These are phyloP conservation scores for Microcebus tavaratra DNA, from an alignment of 2,113 vertebrate genomes.

Conservation along the genomic window DNA sequence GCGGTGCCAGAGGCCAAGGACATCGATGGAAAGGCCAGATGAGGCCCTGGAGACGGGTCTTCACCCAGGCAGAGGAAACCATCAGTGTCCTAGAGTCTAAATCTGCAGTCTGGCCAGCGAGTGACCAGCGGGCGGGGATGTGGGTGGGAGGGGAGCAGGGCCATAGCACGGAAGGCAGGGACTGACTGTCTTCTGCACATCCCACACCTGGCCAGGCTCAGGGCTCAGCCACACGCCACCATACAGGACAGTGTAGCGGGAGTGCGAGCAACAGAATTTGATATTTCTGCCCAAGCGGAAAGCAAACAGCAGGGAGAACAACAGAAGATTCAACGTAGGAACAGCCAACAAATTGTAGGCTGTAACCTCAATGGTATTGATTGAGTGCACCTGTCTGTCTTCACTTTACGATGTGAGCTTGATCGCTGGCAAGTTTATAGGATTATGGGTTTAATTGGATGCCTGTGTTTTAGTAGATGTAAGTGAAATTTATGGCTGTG, in stretches of 20 bases:
- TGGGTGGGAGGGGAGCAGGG: fast-evolving
- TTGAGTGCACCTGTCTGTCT: constrained; percentile 83
- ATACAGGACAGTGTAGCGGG: background rate
- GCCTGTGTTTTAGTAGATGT: constrained; percentile 83
- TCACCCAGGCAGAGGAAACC: background rate
- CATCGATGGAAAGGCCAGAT: background rate
- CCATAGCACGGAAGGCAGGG: background rate
- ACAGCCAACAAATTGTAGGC: constrained; percentile 72
- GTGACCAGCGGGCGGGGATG: background rate
- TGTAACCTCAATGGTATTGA: constrained; percentile 84
- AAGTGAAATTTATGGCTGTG: constrained; percentile 85
- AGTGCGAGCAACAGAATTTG: constrained; percentile 62
- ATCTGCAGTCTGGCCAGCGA: background rate
- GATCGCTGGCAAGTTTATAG: constrained; percentile 87
- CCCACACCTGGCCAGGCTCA: background rate
- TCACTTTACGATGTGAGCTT: constrained; percentile 81
- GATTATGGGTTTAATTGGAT: constrained; percentile 88
- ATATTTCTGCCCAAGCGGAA: constrained; percentile 68
- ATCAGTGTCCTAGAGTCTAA: background rate
- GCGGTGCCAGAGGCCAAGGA: background rate
- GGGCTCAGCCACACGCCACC: background rate
- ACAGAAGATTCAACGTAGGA: constrained; percentile 62
- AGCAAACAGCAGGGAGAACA: constrained; percentile 53
- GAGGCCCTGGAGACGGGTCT: background rate
- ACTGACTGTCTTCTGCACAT: background rate